phyloP scores from a whole-genome alignment of 2,888 invertebrate genomes.

The Eilema sororculum region DNA sequence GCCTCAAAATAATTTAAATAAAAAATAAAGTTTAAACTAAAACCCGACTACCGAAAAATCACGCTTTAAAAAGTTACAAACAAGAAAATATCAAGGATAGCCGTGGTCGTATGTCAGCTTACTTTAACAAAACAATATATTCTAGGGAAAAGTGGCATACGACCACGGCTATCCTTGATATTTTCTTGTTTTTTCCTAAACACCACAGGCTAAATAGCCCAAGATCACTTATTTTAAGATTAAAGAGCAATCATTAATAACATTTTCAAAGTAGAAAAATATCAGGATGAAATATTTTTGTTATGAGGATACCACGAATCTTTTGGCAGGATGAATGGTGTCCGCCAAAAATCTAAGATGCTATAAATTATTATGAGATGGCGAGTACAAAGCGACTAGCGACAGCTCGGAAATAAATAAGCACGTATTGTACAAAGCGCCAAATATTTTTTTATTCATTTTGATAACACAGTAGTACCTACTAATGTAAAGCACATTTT shows the following conservation, averaged over 20 bases:
- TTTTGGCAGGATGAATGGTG: neutral
- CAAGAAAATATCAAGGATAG: too few relatives aligned
- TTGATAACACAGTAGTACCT: neutral
- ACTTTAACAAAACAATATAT: too few relatives aligned
- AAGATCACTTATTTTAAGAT: neutral
- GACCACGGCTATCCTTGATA: too few relatives aligned
- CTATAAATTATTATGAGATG: neutral
- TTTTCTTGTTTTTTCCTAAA: neutral
- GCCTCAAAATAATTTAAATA: too few relatives aligned
- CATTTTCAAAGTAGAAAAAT: too few relatives aligned
- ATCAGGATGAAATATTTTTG: neutral
- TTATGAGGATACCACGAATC: neutral
- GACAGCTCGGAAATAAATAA: neutral
- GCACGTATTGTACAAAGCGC: neutral
- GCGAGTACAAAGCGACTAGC: neutral
- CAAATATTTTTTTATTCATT: neutral
- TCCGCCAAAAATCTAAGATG: neutral
- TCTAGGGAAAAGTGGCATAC: too few relatives aligned
- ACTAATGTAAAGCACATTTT: neutral
- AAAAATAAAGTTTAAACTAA: too few relatives aligned
- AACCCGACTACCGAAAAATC: too few relatives aligned
- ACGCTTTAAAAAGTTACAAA: too few relatives aligned
- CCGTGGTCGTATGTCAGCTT: too few relatives aligned
- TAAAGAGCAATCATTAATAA: neutral
- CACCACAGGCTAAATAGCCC: neutral